Evolutionary conservation across 2,113 vertebrate genomes (phyloP).

Genomic region (Mobula birostris): DNA sequence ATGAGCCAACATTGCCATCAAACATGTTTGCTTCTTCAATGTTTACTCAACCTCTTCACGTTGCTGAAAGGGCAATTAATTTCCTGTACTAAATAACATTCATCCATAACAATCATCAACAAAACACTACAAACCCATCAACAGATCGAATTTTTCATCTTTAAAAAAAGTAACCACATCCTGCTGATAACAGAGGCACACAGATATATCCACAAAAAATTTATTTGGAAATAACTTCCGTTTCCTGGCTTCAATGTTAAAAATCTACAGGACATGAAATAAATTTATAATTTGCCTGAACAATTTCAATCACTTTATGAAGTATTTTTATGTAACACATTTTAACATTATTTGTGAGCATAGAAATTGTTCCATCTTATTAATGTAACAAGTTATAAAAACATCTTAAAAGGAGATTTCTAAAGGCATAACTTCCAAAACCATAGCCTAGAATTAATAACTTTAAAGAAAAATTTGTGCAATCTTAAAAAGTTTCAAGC

Average conservation of each 20-base stretch:
- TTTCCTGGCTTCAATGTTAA: slow-evolving; percentile 58
- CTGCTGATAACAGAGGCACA: slow-evolving; percentile 50
- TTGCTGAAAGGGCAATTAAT: slow-evolving; percentile 47
- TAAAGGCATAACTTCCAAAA: neutral
- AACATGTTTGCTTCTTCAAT: slow-evolving; percentile 38
- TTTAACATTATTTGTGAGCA: neutral
- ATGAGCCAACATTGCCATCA: neutral
- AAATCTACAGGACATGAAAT: slow-evolving; percentile 55
- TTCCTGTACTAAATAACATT: slow-evolving; percentile 63
- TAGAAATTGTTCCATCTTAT: neutral
- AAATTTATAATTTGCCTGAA: slow-evolving; percentile 57
- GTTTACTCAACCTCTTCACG: slow-evolving; percentile 51
- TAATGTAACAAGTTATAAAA: neutral
- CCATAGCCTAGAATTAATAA: neutral
- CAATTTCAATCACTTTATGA: slow-evolving; percentile 51
- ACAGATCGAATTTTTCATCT: neutral
- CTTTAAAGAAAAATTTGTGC: neutral
- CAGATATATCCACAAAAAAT: slow-evolving; percentile 54
- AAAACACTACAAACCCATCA: slow-evolving; percentile 54
- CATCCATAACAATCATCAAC: slow-evolving; percentile 63
- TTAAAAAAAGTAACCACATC: slow-evolving; percentile 51
- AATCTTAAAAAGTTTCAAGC: neutral
- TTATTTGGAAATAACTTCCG: slow-evolving; percentile 57
- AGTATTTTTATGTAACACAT: slow-evolving; percentile 52
- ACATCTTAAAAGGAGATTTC: neutral